Evolutionary conservation across 1,140 invertebrate species (phyloP), one percentile per base, ranked within the genome.

Genomic region (Camponotus vicinus): DNA sequence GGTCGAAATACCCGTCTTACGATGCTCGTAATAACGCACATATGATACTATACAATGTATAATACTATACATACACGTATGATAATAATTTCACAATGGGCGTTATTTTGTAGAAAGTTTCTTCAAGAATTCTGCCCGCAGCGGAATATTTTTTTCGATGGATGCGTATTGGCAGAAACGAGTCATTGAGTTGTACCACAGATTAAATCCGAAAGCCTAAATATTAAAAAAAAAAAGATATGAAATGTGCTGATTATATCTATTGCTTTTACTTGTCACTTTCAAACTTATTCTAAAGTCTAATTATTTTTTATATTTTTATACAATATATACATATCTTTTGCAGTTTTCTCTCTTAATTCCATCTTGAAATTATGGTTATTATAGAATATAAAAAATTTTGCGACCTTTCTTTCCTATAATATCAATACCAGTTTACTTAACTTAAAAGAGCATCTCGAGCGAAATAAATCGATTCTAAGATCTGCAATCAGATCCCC

Each of bases 41-140:
- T 27, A 27, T 27, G 27, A 27, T 27, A 27, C 27, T 27, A 27
- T 27, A 21, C 21, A 21, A 21, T 21, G 21, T 21, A 27, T 27
- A 27, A 27, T 27, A 27, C 27, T 1, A 27, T 18, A 11, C 18
- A 9, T 55, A 55, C 27, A 67, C 6, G 13, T 55, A 7, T 11
- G 15, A 73, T 57, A 40, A 73, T 73, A 34, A 82, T 82, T 82
- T 73, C 11, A 21, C 42, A 80, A 70, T 13, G 6, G 49, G 42
- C 15, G 37, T 70, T 15, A 59, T 59, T 80, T 80, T 57, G 6
- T 71, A 71, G 67, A 82, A 82, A 71, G 37, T 82, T 5, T 67
- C 9, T 11, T 55, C 52, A 18, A 42, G 40, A 69, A 71, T 57
- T 67, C 11, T 21, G n/a, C 32, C 3, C 27, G 59, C 27, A 59